Conservation (phyloP, 2,797 vertebrate genomes). For the Coregonus sp. region DNA sequence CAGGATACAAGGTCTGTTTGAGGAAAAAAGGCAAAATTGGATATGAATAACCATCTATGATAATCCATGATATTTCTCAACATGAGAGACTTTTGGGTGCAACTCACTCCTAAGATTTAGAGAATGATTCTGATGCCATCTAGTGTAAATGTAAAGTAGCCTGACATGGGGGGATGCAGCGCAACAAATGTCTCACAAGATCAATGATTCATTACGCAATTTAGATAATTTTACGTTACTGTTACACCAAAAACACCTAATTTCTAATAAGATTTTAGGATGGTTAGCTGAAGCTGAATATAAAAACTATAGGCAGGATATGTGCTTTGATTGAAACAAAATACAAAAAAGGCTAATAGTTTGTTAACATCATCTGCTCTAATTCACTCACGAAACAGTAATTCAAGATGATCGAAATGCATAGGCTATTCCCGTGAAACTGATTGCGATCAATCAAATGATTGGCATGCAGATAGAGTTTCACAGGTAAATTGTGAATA, state of each 20-base stretch:
- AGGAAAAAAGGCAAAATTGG: not conserved
- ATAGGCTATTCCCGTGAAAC: not conserved
- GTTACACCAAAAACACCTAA: too few species aligned
- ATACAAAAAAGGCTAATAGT: too few species aligned
- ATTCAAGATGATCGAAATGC: not conserved
- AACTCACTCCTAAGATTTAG: not conserved
- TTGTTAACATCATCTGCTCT: too few species aligned
- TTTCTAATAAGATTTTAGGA: too few species aligned
- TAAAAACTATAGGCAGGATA: too few species aligned
- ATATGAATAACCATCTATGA: not conserved
- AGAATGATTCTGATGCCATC: slow-evolving; percentile 18
- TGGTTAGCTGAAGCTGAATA: too few species aligned
- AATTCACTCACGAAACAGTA: too few species aligned
- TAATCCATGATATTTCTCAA: not conserved
- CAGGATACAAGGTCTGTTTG: slow-evolving; percentile 81
- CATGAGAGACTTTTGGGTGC: not conserved
- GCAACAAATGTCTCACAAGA: not conserved
- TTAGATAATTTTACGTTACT: too few species aligned
- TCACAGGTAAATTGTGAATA: too few species aligned
- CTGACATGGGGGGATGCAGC: not conserved
- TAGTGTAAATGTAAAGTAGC: not conserved
- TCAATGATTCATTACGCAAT: not conserved
- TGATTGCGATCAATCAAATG: not conserved
- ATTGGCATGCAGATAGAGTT: not conserved
- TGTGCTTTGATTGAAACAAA: too few species aligned